phyloP scores from a whole-genome alignment of 2,888 invertebrate genomes.

The Conchocele bisecta region DNA sequence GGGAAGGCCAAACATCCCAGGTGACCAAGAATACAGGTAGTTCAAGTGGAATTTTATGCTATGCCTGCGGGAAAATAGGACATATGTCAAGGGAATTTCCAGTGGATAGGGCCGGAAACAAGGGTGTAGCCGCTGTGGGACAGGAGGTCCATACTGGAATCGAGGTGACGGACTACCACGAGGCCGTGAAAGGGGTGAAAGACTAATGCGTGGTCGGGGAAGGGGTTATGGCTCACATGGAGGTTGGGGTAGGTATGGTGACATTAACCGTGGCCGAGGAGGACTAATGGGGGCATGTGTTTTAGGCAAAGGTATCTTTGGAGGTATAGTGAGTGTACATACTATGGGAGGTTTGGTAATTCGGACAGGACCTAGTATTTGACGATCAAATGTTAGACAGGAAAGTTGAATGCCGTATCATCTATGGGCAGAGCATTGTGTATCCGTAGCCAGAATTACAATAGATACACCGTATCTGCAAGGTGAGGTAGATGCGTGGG shows the following conservation, averaged over 20 bases:
- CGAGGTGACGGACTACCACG: too few relatives aligned
- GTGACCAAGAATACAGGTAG: too few relatives aligned
- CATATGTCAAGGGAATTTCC: too few relatives aligned
- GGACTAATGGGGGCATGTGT: not conserved
- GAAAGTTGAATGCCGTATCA: conserved; percentile 21
- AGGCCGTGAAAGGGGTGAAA: too few relatives aligned
- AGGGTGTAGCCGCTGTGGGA: too few relatives aligned
- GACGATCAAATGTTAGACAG: conserved; percentile 24
- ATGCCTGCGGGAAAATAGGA: too few relatives aligned
- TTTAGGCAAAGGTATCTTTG: too few relatives aligned
- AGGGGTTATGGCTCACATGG: not conserved
- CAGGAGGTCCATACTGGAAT: too few relatives aligned
- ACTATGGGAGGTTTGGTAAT: conserved; percentile 7
- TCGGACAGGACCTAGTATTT: conserved; percentile 5
- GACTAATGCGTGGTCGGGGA: not conserved
- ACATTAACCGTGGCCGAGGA: not conserved
- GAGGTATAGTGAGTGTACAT: not conserved
- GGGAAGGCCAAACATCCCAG: too few relatives aligned
- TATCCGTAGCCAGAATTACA: conserved; percentile 27
- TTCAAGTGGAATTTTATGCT: too few relatives aligned
- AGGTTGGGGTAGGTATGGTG: not conserved
- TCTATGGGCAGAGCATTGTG: conserved; percentile 30
- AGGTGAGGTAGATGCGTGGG: conserved; percentile 29
- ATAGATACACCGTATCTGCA: conserved; percentile 35
- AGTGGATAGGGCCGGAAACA: too few relatives aligned